phyloP scores from a whole-genome alignment of 2,888 invertebrate genomes.

The Polylopha cassiicola region DNA sequence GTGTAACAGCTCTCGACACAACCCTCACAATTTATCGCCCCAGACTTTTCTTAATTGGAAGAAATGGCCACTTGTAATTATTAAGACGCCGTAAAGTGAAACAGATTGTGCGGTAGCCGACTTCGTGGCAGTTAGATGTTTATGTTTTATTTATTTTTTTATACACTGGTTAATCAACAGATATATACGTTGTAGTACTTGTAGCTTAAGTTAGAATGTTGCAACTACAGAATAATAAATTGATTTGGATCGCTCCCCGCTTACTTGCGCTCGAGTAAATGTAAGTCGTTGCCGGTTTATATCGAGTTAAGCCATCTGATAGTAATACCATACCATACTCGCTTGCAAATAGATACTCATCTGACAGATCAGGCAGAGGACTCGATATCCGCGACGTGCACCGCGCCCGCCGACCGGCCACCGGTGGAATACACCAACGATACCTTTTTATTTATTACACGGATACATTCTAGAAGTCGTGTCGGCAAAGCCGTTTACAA shows the following conservation, averaged over 20 bases:
- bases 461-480: too few species aligned
- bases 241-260: too few species aligned
- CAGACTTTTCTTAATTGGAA: conserved; percentile 77
- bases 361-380: conserved; percentile 23
- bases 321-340: conserved; percentile 30
- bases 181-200: too few species aligned
- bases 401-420: too few species aligned
- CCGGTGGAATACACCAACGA: too few species aligned
- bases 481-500: too few species aligned
- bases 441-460: too few species aligned
- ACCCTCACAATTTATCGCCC: conserved; percentile 73
- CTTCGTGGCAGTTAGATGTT: conserved; percentile 31
- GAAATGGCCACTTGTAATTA: conserved; percentile 78
- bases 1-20: conserved; percentile 56
- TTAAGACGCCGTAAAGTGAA: conserved; percentile 76
- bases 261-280: too few species aligned
- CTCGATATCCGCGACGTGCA: conserved; percentile 14
- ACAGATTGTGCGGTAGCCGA: conserved; percentile 71
- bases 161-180: too few species aligned
- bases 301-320: conserved; percentile 32
- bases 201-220: too few species aligned
- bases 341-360: conserved; percentile 34
- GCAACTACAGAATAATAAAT: too few species aligned
- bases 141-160: conserved; percentile 9
- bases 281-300: conserved; percentile 12